Conservation (phyloP, 2,113 vertebrate species). For the Colistium nudipinnis region DNA sequence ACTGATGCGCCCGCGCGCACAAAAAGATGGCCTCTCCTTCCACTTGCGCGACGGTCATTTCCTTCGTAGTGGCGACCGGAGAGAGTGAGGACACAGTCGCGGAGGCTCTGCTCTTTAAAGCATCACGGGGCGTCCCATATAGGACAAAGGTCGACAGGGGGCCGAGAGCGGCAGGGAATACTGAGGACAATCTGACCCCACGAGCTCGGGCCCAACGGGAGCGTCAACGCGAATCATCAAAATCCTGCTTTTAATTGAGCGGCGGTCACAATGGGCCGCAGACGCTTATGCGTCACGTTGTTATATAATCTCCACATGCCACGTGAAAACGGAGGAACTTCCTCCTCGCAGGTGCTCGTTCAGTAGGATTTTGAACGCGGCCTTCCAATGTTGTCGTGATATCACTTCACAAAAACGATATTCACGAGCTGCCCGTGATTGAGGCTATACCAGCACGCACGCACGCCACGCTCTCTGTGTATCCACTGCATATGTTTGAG, state of each 20-base stretch:
- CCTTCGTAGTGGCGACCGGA: conserved; percentile 68
- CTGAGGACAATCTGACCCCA: conserved; percentile 44
- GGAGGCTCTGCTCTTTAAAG: conserved; percentile 59
- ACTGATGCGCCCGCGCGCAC: conserved; percentile 49
- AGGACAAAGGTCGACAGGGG: conserved; percentile 50
- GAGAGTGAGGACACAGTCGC: conserved; percentile 42
- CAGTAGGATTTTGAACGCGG: not conserved
- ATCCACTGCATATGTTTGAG: conserved; percentile 10
- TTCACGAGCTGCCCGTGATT: conserved; percentile 19
- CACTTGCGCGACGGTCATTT: conserved; percentile 57
- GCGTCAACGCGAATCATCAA: conserved; percentile 26
- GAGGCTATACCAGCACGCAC: not conserved
- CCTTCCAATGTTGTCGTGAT: not conserved
- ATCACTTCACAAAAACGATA: not conserved
- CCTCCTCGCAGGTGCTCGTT: not conserved
- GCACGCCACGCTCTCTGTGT: not conserved
- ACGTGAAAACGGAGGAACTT: not conserved
- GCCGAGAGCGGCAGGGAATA: conserved; percentile 39
- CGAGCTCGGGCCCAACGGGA: conserved; percentile 15
- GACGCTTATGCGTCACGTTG: not conserved
- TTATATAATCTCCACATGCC: not conserved
- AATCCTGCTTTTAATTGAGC: not conserved
- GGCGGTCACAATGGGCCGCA: not conserved
- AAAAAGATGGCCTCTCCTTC: conserved; percentile 45
- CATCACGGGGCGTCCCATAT: conserved; percentile 54